phyloP scores from a whole-genome alignment of 2,797 vertebrate genomes.

The Hylomyscus alleni region DNA sequence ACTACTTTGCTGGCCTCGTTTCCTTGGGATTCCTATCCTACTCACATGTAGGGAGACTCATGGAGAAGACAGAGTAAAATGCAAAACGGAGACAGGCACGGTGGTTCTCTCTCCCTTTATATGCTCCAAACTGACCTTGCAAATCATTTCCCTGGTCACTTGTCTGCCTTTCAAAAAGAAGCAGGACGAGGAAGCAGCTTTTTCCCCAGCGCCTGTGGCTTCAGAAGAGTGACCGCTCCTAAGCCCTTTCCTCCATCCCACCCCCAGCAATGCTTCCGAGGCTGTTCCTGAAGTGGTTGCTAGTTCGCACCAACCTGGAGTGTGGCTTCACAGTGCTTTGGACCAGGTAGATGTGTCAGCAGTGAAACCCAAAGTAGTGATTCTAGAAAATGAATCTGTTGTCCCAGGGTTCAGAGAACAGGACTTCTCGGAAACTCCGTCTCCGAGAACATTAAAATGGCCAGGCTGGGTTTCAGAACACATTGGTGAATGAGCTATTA shows the following conservation, averaged over 20 bases:
- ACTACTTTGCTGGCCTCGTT: neutral
- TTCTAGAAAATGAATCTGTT: neutral
- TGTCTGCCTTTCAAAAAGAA: neutral
- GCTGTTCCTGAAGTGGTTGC: neutral
- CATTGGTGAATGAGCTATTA: neutral
- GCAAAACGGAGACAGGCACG: neutral
- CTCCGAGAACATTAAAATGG: neutral
- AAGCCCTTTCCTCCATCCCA: neutral
- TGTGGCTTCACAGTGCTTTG: too few relatives aligned
- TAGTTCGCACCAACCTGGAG: neutral
- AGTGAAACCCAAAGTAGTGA: neutral
- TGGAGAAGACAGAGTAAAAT: conserved; percentile 25
- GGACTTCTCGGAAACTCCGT: neutral
- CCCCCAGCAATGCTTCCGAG: neutral
- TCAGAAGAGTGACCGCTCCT: neutral
- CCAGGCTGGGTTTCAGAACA: neutral
- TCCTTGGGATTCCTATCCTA: neutral
- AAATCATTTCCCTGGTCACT: conserved; percentile 6
- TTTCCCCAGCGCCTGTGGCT: neutral
- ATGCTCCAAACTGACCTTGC: neutral
- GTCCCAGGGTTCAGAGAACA: neutral
- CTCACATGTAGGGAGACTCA: neutral
- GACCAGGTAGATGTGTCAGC: too few relatives aligned
- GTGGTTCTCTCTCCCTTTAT: neutral
- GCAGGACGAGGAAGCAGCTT: neutral